phyloP scores from a whole-genome alignment of 2,888 invertebrate species.

The Lasioglossum vierecki region DNA sequence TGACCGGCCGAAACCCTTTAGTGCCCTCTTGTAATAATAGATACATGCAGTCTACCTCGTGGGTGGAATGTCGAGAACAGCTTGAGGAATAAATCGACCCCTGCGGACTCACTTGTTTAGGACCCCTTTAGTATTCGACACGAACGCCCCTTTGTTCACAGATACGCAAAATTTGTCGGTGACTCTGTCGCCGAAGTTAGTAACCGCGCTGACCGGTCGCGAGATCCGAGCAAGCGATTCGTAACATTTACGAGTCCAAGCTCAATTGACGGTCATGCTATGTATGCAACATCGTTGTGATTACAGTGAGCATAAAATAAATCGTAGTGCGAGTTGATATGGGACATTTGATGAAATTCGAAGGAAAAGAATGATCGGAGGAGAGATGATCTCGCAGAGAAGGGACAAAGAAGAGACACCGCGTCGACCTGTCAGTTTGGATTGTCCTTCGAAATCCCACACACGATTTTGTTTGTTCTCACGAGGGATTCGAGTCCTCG shows the following conservation, averaged over 20 bases:
- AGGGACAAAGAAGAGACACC: not conserved
- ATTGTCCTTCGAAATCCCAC: constrained; percentile 40
- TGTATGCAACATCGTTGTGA: not conserved
- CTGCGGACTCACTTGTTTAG: constrained; percentile 69
- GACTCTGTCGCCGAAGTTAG: constrained; percentile 52
- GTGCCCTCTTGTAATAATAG: constrained; percentile 64
- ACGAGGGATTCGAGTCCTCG: constrained; percentile 65
- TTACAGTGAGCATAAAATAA: not conserved
- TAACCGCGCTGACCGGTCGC: constrained; percentile 28
- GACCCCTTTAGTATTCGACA: constrained; percentile 63
- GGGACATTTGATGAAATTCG: not conserved
- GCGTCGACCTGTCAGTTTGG: not conserved
- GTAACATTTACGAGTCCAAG: constrained; percentile 10
- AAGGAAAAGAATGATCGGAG: not conserved
- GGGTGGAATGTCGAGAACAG: constrained; percentile 60
- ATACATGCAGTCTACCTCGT: constrained; percentile 60
- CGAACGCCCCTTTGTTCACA: constrained; percentile 68
- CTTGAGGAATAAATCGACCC: constrained; percentile 70
- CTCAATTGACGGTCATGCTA: not conserved
- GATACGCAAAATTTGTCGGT: constrained; percentile 75
- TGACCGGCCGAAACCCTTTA: constrained; percentile 57
- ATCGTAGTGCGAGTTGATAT: not conserved
- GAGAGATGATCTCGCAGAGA: not conserved
- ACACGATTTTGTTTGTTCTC: constrained; percentile 61
- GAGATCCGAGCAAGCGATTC: constrained; percentile 29